Evolutionary conservation across 2,797 vertebrate species (phyloP).

Genomic region (Psittacula derbiana): DNA sequence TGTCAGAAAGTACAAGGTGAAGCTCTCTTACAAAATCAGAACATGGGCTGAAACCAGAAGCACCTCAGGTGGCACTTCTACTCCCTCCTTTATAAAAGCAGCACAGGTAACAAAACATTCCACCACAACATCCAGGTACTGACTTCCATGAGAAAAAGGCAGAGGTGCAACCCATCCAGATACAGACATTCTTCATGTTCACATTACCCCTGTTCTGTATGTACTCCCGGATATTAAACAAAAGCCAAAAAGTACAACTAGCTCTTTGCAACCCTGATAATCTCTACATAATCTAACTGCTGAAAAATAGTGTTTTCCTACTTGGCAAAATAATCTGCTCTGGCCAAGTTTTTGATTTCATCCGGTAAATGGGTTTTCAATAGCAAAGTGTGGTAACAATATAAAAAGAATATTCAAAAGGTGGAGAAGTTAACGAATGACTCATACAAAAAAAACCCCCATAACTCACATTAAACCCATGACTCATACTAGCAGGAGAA

Average conservation of each 20-base stretch:
- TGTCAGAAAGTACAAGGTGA: background rate
- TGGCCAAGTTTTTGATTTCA: background rate
- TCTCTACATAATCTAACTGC: background rate
- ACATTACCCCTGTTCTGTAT: background rate
- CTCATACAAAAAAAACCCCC: background rate
- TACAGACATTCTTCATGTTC: background rate
- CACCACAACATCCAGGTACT: background rate
- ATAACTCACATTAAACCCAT: background rate
- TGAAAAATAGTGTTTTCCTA: background rate
- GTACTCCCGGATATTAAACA: background rate
- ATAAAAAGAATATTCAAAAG: background rate
- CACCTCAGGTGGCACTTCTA: background rate
- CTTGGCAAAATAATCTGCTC: background rate
- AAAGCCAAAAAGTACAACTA: background rate
- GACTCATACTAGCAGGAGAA: constrained; percentile 39
- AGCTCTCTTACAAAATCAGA: background rate
- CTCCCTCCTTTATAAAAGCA: background rate
- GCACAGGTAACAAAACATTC: background rate
- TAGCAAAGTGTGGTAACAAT: background rate
- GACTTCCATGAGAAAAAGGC: background rate
- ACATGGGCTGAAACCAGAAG: background rate
- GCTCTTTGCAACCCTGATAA: background rate
- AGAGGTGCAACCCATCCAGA: background rate
- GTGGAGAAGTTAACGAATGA: constrained; percentile 8
- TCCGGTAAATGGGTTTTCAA: background rate